These are phyloP conservation scores for Rhopalosiphum nymphaeae DNA, from an alignment of 2,888 invertebrate genomes.

Conservation along the genomic window DNA sequence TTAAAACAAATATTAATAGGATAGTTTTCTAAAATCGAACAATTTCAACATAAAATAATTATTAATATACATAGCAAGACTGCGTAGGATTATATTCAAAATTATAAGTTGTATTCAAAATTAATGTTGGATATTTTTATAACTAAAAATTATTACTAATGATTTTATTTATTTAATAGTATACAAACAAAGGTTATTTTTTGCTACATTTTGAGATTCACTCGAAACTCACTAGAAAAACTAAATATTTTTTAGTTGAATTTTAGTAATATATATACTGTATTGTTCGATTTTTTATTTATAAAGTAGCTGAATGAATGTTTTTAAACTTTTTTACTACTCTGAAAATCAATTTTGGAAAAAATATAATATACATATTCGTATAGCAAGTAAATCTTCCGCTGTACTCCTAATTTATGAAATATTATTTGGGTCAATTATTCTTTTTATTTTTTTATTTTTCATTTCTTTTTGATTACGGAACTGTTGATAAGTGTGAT, in stretches of 20 bases:
- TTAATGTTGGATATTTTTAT: too few relatives aligned
- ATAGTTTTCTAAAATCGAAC: too few relatives aligned
- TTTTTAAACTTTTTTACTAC: background rate
- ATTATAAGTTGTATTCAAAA: too few relatives aligned
- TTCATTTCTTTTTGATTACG: background rate
- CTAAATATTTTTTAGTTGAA: background rate
- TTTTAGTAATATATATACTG: background rate
- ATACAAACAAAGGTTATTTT: background rate
- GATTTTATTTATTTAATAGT: background rate
- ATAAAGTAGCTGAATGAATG: background rate
- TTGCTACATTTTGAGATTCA: too few relatives aligned
- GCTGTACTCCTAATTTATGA: background rate
- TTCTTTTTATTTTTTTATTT: background rate
- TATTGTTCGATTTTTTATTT: background rate
- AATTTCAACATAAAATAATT: background rate
- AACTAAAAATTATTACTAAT: background rate
- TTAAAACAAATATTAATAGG: background rate
- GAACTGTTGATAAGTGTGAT: background rate
- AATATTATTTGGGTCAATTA: background rate
- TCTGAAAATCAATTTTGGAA: background rate
- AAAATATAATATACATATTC: background rate
- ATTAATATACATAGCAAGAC: too few relatives aligned
- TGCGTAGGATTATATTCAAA: too few relatives aligned
- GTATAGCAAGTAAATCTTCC: background rate
- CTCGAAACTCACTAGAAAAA: too few relatives aligned